Evolutionary conservation across 2,797 vertebrate species (phyloP).

Genomic region (Sebastes itinus): DNA sequence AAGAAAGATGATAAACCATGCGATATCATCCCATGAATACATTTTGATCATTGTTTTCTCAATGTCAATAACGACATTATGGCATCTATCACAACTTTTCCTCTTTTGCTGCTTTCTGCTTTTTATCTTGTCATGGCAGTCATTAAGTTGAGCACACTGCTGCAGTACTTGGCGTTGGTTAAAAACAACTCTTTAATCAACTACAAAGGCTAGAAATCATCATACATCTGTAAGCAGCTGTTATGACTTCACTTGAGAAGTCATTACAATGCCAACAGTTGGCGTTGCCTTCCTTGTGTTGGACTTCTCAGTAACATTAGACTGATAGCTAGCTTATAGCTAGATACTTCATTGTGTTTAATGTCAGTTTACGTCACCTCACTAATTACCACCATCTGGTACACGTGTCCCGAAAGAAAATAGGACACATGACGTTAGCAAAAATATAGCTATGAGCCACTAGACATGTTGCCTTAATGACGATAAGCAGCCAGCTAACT

Average conservation of each 20-base stretch:
- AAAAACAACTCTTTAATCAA: background rate
- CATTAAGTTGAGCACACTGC: background rate
- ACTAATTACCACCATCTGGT: background rate
- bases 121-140: background rate
- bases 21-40: conserved; percentile 62
- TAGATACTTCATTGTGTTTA: conserved; percentile 1
- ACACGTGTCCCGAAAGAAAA: background rate
- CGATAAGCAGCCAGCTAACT: conserved; percentile 43
- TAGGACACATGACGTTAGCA: background rate
- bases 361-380: conserved; percentile 13
- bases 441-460: background rate
- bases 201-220: background rate
- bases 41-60: conserved; percentile 51
- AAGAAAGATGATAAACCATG: conserved; percentile 74
- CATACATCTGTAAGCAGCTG: background rate
- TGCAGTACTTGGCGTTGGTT: background rate
- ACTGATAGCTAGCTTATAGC: conserved; percentile 20
- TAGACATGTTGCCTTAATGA: background rate
- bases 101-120: background rate
- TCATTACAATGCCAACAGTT: background rate
- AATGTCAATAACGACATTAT: conserved; percentile 49
- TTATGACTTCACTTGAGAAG: no score
- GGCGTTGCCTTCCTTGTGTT: background rate
- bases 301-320: background rate
- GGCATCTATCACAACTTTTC: conserved; percentile 25